phyloP scores from a whole-genome alignment of 2,888 invertebrate genomes.

The Boloria selene region DNA sequence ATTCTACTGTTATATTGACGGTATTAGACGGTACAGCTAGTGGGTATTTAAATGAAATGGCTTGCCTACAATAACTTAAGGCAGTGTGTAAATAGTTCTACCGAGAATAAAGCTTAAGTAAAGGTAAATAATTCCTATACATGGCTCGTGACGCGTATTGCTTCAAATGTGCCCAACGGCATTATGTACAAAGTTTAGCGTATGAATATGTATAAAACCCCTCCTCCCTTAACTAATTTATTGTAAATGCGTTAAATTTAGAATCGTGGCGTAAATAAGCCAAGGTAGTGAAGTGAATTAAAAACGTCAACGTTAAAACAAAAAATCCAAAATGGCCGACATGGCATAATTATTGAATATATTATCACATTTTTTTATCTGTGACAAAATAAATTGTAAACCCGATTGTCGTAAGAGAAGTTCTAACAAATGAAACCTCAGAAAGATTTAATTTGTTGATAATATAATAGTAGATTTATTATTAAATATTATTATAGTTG shows the following conservation, averaged over 20 bases:
- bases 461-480: too few relatives aligned
- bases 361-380: conserved; percentile 5
- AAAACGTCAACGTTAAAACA: background rate
- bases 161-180: conserved; percentile 33
- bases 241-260: background rate
- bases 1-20: conserved; percentile 50
- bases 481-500: too few relatives aligned
- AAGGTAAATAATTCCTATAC: conserved; percentile 36
- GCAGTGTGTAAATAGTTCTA: conserved; percentile 33
- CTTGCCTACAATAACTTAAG: conserved; percentile 25
- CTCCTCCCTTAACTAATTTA: conserved; percentile 12
- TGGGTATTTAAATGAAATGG: conserved; percentile 25
- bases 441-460: too few relatives aligned
- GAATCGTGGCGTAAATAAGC: conserved; percentile 4
- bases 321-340: conserved; percentile 3
- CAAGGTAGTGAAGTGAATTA: background rate
- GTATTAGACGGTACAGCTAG: conserved; percentile 29
- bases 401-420: background rate
- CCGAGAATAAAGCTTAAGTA: conserved; percentile 31
- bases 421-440: background rate
- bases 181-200: conserved; percentile 39
- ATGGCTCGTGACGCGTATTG: conserved; percentile 38
- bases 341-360: conserved; percentile 3
- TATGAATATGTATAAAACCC: conserved; percentile 21
- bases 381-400: conserved; percentile 10